Evolutionary conservation across 1,140 invertebrate species (phyloP).

Genomic region (Bathynomus jamesi): DNA sequence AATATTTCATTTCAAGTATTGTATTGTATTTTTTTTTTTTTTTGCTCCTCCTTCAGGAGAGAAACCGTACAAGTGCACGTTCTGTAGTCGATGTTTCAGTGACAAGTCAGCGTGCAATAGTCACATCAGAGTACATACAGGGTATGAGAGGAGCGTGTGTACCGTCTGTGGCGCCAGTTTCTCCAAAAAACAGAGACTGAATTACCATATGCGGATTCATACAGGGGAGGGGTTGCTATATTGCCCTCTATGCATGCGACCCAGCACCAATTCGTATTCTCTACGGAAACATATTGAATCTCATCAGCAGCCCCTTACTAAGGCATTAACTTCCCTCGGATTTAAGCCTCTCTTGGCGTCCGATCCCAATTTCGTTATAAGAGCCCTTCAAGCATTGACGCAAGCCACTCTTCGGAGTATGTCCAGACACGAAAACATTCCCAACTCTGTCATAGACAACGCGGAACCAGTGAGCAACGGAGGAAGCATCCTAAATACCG

Average conservation of each 20-base stretch:
- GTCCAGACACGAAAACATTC: not conserved
- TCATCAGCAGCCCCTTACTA: slow-evolving; percentile 12
- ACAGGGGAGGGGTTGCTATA: slow-evolving; percentile 41
- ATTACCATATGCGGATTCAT: slow-evolving; percentile 41
- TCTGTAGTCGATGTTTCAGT: slow-evolving; percentile 49
- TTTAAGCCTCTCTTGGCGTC: not conserved
- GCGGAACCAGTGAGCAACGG: not conserved
- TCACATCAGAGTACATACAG: slow-evolving; percentile 50
- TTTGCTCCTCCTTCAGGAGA: slow-evolving; percentile 25
- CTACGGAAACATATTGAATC: slow-evolving; percentile 22
- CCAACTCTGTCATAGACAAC: not conserved
- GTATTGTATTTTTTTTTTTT: not conserved
- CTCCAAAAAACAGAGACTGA: slow-evolving; percentile 41
- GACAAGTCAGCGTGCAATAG: slow-evolving; percentile 52
- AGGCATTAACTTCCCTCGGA: not conserved
- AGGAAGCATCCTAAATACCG: not conserved
- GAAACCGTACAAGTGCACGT: slow-evolving; percentile 49
- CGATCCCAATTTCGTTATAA: slow-evolving; percentile 2
- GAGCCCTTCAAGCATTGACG: slow-evolving; percentile 11
- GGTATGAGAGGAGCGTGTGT: slow-evolving; percentile 47
- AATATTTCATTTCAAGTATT: no score
- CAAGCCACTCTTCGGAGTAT: not conserved
- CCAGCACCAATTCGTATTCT: slow-evolving; percentile 14
- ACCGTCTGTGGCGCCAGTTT: slow-evolving; percentile 51
- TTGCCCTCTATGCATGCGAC: slow-evolving; percentile 29